Evolutionary conservation across 1,140 invertebrate genomes (phyloP).

Genomic region (Leptinotarsa undecemlineata): DNA sequence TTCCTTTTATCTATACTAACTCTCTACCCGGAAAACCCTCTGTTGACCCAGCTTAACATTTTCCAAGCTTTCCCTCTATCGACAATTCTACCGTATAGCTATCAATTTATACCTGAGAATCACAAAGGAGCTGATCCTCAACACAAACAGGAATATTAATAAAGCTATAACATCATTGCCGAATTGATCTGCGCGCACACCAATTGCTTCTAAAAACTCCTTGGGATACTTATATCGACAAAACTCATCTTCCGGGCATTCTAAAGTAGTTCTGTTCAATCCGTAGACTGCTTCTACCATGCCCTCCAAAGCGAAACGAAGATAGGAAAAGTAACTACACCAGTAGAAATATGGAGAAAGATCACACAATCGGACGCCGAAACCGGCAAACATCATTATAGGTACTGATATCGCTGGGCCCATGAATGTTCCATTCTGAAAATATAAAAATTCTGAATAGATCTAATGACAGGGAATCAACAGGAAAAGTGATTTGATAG

Average conservation of each 20-base stretch:
- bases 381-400: conserved; percentile 88
- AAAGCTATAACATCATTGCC: conserved; percentile 81
- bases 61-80: no score
- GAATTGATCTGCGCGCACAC: conserved; percentile 79
- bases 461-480: no score
- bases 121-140: conserved; percentile 75
- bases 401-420: conserved; percentile 78
- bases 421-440: conserved; percentile 79
- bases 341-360: conserved; percentile 81
- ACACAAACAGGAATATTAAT: conserved; percentile 68
- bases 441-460: conserved; percentile 19
- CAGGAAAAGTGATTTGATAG: no score
- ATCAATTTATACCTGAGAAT: conserved; percentile 79
- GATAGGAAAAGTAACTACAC: conserved; percentile 86
- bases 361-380: conserved; percentile 76
- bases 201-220: conserved; percentile 78
- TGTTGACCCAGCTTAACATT: no score
- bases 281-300: conserved; percentile 83
- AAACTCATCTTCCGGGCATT: conserved; percentile 66
- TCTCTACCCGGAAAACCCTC: no score
- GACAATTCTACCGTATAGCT: conserved; percentile 54
- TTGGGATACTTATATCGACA: conserved; percentile 77
- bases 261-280: conserved; percentile 65
- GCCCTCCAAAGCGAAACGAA: conserved; percentile 88
- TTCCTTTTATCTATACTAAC: no score